Evolutionary conservation across 30 jellyfish, hydroid and myxozoan genomes (phyloP), one percentile per base, ranked within the genome.

Genomic region (Cassiopea andromeda): DNA sequence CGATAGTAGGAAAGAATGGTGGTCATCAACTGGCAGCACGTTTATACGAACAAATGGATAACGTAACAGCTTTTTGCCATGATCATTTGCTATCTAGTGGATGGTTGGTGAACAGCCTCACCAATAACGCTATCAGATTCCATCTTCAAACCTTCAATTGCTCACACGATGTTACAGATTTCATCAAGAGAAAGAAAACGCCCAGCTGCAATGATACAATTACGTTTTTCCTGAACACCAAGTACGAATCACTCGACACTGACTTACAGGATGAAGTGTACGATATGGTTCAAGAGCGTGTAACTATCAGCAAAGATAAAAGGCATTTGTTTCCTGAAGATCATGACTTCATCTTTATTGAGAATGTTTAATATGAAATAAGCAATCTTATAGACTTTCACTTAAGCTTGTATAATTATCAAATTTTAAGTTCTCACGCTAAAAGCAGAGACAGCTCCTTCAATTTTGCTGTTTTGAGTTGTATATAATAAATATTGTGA

Each of bases 81-180:
- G 7, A 54, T 54, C 7, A 54, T 54, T 54, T 6, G 64, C 7
- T 54, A 10, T 54, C 64, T 10, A 54, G 64, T 54, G 64, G 12
- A 0, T 54, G 7, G 7, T 10, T 54, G 64, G 64, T 54, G 10
- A 54, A 54, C 64, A 54, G 64, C 7, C 64, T 54, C 64, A 54
- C 7, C 12, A 10, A 54, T 6, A 54, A 6, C 7, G 12, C 7
- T 10, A 54, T 54, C 64, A 54, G 10, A 10, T 54, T 54, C 12
- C 64, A 54, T 6, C 12, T 6, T 54, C 64, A 54, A 54, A 54
- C 8, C 27, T 49, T 80, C 60, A 88, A 89, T 17, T 58, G 81
- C 19, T 38, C 9, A 46, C 67, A 73, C 13, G 89, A 85, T 44
- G 88, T 85, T 27, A 50, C 89, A n/a, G 93, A 85, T 60, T 85